Conservation (phyloP, 92 coral and sea anemone species). For the Phenganax subtilis region DNA sequence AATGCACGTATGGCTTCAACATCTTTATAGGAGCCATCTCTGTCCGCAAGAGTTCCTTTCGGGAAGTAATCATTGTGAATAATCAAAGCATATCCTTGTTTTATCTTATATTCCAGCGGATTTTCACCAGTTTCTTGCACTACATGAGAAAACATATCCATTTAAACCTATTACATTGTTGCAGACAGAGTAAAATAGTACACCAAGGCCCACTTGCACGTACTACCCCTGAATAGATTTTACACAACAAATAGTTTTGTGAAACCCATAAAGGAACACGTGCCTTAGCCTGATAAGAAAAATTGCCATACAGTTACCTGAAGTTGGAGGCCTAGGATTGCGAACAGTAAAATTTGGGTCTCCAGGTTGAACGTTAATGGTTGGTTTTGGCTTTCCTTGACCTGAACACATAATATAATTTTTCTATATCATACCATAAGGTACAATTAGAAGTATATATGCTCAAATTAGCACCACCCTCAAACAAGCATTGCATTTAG, state of each 20-base stretch:
- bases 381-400: too few relatives aligned
- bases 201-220: background rate
- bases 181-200: background rate
- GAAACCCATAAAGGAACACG: too few relatives aligned
- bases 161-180: background rate
- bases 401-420: too few relatives aligned
- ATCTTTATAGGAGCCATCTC: conserved; percentile 64
- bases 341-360: background rate
- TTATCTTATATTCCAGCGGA: conserved; percentile 39
- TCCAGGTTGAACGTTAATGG: background rate
- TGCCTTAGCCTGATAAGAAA: too few relatives aligned
- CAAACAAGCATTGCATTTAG: too few relatives aligned
- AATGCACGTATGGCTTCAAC: conserved; percentile 46
- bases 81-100: conserved; percentile 66
- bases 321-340: background rate
- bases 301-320: background rate
- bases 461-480: too few relatives aligned
- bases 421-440: too few relatives aligned
- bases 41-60: conserved; percentile 44
- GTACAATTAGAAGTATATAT: too few relatives aligned
- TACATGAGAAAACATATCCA: background rate
- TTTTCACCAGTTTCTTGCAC: conserved; percentile 51
- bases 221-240: too few relatives aligned
- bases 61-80: conserved; percentile 65
- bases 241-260: too few relatives aligned